These are phyloP conservation scores for Sinocyclocheilus maitianheensis DNA, from an alignment of 2,113 vertebrate genomes.

Conservation along the genomic window DNA sequence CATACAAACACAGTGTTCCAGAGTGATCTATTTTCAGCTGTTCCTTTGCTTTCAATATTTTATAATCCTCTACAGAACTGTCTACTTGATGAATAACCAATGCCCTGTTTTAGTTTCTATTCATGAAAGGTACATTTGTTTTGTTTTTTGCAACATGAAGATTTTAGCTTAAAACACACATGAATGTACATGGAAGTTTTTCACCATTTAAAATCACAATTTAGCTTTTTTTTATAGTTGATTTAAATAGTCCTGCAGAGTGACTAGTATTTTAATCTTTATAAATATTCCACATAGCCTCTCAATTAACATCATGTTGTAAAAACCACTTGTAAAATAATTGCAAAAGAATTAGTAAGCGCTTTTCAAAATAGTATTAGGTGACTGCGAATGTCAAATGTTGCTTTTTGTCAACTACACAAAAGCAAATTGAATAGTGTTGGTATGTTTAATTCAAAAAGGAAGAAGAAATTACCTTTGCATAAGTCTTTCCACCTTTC, in stretches of 20 bases:
- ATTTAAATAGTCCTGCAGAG: neutral
- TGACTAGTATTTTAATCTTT: neutral
- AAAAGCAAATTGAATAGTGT: neutral
- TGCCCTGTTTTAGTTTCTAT: neutral
- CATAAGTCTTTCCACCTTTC: slow-evolving; percentile 94
- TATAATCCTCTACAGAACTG: slow-evolving; percentile 16
- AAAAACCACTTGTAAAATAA: neutral
- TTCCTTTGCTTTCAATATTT: slow-evolving; percentile 30
- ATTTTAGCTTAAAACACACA: neutral
- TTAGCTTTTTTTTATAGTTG: neutral
- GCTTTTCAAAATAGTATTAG: neutral
- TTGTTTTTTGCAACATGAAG: neutral
- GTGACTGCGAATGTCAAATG: neutral
- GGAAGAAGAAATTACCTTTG: slow-evolving; percentile 82
- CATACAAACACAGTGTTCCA: neutral
- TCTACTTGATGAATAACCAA: slow-evolving; percentile 13
- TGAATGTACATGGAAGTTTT: neutral
- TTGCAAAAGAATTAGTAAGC: neutral
- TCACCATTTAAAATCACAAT: neutral
- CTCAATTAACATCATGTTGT: neutral
- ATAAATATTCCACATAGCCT: neutral
- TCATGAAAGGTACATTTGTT: neutral
- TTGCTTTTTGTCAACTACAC: neutral
- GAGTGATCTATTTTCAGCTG: slow-evolving; percentile 28
- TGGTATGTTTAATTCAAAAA: neutral